These are phyloP conservation scores for Macrochelys suwanniensis DNA, from an alignment of 2,797 vertebrate genomes.

Conservation along the genomic window DNA sequence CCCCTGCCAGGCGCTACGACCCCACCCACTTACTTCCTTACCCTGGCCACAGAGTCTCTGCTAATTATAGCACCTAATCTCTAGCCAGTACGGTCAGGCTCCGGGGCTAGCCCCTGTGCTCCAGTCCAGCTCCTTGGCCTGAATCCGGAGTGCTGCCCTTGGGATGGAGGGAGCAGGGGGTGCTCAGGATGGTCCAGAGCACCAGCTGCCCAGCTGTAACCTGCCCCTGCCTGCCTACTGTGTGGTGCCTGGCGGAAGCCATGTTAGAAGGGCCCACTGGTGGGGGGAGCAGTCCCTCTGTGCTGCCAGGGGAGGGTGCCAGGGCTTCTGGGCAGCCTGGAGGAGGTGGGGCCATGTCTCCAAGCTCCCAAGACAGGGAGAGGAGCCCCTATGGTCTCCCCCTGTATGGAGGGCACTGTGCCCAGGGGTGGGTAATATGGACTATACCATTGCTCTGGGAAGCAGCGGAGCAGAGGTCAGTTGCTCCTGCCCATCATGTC, in stretches of 20 bases:
- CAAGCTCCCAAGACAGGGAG: too few relatives aligned
- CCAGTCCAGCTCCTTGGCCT: slow-evolving; percentile 20
- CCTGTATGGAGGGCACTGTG: neutral
- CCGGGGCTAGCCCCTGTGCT: slow-evolving; percentile 21
- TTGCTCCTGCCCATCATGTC: neutral
- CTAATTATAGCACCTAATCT: too few relatives aligned
- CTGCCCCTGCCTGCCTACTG: too few relatives aligned
- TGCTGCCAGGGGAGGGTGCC: neutral
- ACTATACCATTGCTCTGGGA: too few relatives aligned
- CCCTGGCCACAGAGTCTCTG: too few relatives aligned
- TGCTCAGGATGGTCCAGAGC: neutral
- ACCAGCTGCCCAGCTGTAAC: too few relatives aligned
- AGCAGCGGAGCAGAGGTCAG: too few relatives aligned
- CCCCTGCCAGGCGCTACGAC: accelerated
- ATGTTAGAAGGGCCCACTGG: neutral
- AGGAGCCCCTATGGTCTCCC: too few relatives aligned
- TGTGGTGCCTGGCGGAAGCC: neutral
- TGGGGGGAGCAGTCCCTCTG: neutral
- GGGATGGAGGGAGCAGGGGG: too few relatives aligned
- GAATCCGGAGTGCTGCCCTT: neutral
- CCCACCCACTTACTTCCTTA: neutral
- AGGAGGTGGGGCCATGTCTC: neutral
- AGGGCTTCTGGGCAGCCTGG: neutral
- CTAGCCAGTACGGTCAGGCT: neutral
- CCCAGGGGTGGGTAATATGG: neutral